Conservation (phyloP, 2,113 vertebrate species). For the Anthoscopus minutus region DNA sequence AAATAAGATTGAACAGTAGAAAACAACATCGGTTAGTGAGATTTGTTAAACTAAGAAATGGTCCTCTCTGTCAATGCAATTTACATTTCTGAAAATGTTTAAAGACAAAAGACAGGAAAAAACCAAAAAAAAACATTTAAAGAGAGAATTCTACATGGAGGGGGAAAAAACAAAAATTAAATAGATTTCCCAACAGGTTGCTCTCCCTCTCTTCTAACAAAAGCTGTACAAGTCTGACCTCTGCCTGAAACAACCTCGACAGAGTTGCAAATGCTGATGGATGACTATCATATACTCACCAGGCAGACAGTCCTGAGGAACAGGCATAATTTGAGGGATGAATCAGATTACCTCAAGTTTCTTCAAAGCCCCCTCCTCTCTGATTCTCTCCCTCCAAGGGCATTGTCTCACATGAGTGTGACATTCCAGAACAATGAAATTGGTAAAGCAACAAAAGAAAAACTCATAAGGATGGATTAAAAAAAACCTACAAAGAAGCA, state of each 20-base stretch:
- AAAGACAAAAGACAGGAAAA: not conserved
- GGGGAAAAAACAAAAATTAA: not conserved
- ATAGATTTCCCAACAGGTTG: not conserved
- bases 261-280: not conserved
- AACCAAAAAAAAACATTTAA: not conserved
- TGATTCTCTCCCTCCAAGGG: not conserved
- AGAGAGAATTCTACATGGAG: not conserved
- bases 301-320: not conserved
- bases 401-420: not conserved
- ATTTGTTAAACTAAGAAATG: not conserved
- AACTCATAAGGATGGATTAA: not conserved
- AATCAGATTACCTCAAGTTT: not conserved
- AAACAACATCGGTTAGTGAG: not conserved
- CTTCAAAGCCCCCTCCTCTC: not conserved
- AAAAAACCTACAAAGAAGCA: not conserved
- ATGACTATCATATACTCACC: not conserved
- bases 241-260: not conserved
- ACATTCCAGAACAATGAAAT: not conserved
- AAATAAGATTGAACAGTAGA: not conserved
- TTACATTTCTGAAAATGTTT: not conserved
- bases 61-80: not conserved
- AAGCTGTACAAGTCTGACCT: not conserved
- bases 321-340: not conserved
- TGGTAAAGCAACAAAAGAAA: not conserved
- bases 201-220: not conserved